These are phyloP conservation scores for Pachliopta kotzebuea DNA, from an alignment of 2,888 invertebrate genomes.

Conservation along the genomic window DNA sequence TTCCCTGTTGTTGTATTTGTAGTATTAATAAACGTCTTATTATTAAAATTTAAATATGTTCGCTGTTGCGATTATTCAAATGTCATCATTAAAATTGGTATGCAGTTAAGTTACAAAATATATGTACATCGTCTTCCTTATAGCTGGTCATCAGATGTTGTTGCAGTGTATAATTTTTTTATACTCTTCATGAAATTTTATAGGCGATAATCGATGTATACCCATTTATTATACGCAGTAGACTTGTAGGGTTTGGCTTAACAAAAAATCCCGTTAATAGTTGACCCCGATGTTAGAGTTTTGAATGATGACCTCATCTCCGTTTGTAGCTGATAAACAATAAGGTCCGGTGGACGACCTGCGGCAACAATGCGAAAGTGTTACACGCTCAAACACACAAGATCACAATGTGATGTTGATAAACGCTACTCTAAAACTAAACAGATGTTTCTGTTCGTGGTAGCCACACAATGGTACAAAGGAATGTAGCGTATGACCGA, in stretches of 20 bases:
- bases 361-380: conserved; percentile 9
- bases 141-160: no score
- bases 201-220: no score
- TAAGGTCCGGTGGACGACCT: conserved; percentile 6
- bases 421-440: conserved; percentile 15
- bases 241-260: not conserved
- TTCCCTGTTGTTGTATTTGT: no score
- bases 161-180: no score
- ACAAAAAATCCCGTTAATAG: not conserved
- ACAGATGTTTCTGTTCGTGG: conserved; percentile 11
- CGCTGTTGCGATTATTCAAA: no score
- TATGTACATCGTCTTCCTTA: no score
- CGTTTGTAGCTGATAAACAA: not conserved
- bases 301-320: not conserved
- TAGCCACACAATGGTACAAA: conserved; percentile 9
- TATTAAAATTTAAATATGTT: no score
- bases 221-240: no score
- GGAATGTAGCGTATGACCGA: conserved; percentile 13
- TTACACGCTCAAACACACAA: conserved; percentile 10
- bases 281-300: not conserved
- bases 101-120: no score
- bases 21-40: no score
- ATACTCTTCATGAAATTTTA: no score
- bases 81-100: no score
- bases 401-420: conserved; percentile 15